Evolutionary conservation across 2,888 invertebrate species (phyloP).

Genomic region (Agapostemon virescens): DNA sequence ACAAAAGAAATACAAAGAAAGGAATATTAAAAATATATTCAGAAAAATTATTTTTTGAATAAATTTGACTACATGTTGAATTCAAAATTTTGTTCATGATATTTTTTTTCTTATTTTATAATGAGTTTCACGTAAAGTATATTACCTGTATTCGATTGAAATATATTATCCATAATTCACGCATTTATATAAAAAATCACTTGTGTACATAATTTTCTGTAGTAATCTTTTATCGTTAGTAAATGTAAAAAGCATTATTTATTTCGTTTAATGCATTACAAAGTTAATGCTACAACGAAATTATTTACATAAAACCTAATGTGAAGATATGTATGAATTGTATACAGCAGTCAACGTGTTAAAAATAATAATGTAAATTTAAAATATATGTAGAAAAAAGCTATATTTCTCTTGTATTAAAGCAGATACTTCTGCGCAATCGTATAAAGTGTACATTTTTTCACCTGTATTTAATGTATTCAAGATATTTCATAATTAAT

Average conservation of each 20-base stretch:
- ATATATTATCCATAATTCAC: constrained; percentile 11
- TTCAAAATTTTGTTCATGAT: neutral
- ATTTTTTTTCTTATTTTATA: constrained; percentile 13
- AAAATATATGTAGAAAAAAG: constrained; percentile 21
- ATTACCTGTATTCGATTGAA: constrained; percentile 11
- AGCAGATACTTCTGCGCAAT: constrained; percentile 23
- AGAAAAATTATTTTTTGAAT: neutral
- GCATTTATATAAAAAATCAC: neutral
- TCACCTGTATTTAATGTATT: constrained; percentile 40
- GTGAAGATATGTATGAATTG: neutral
- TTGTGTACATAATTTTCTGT: constrained; percentile 1
- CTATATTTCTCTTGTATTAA: constrained; percentile 42
- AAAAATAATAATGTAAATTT: constrained; percentile 41
- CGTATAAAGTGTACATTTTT: constrained; percentile 32
- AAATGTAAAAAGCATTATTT: neutral
- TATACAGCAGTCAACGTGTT: constrained; percentile 48
- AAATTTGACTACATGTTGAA: neutral
- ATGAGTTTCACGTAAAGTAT: constrained; percentile 17
- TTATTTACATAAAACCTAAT: constrained; percentile 1
- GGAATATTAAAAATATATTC: neutral
- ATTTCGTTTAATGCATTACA: neutral
- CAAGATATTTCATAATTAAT: constrained; percentile 16
- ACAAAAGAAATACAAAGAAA: neutral
- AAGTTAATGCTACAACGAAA: neutral
- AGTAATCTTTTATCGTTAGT: too few relatives aligned